Percentiles rank a stretch among this genome's conserved stretches.
phyloP scores from a whole-genome alignment of 1,140 invertebrate genomes.

The Ceratosolen fusciceps region DNA sequence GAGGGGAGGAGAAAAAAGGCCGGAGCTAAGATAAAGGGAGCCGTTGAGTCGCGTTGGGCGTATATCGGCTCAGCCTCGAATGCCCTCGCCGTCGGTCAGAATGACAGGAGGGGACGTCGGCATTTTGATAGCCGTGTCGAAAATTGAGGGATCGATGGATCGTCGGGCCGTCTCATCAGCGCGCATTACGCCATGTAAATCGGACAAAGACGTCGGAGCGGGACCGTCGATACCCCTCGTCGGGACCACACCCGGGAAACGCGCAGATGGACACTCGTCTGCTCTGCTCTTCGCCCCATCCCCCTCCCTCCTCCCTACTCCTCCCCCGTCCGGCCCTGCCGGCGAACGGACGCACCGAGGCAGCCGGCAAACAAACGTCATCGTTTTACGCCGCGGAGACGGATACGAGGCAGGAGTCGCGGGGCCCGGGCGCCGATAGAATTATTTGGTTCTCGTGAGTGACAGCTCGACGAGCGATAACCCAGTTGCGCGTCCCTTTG shows the following conservation, averaged over 20 bases:
- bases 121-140: neutral
- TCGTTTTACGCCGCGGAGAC: no score
- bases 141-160: neutral
- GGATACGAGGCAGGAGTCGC: neutral
- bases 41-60: no score
- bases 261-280: neutral
- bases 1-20: neutral
- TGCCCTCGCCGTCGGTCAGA: neutral
- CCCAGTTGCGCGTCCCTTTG: neutral
- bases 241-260: neutral
- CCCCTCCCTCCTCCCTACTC: no score
- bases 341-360: no score
- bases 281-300: no score
- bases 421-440: neutral
- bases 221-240: neutral
- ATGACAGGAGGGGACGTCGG: neutral
- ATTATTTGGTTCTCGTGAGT: slow-evolving; percentile 12
- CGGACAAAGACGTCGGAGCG: neutral
- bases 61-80: no score
- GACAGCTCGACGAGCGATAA: slow-evolving; percentile 18
- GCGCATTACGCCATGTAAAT: neutral
- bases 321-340: no score
- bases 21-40: neutral
- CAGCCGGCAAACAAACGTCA: no score
- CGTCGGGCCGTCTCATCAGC: neutral